Evolutionary conservation across 2,888 invertebrate species (phyloP).

Genomic region (Thereva nobilitata): DNA sequence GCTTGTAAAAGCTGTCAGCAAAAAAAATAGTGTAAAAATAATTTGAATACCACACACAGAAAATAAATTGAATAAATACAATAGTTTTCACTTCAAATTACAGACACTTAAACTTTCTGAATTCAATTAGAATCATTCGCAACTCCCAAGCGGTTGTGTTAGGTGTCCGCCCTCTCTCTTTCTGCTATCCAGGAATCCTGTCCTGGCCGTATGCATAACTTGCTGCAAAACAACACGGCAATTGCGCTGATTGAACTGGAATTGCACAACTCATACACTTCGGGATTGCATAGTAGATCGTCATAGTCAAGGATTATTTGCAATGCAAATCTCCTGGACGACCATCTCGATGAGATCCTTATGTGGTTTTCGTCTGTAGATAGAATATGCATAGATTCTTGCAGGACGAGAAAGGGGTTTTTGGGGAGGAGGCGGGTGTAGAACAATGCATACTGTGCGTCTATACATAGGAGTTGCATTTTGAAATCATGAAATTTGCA

Average conservation of each 20-base stretch:
- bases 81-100: neutral
- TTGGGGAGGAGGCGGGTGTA: neutral
- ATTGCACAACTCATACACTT: neutral
- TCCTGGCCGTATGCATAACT: neutral
- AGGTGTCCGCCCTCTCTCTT: too few relatives aligned
- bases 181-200: too few relatives aligned
- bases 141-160: neutral
- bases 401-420: too few relatives aligned
- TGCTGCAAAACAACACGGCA: slow-evolving; percentile 2
- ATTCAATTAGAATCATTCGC: slow-evolving; percentile 32
- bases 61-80: too few relatives aligned
- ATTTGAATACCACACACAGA: too few relatives aligned
- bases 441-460: slow-evolving; percentile 10
- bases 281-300: slow-evolving; percentile 17
- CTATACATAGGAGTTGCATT: slow-evolving; percentile 7
- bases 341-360: slow-evolving; percentile 31
- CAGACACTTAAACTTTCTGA: slow-evolving; percentile 16
- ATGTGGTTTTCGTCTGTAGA: neutral
- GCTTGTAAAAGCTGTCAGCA: too few relatives aligned
- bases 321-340: slow-evolving; percentile 30
- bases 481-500: slow-evolving; percentile 28
- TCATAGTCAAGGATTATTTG: slow-evolving; percentile 22
- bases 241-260: slow-evolving; percentile 24
- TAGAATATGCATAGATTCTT: too few relatives aligned
- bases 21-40: too few relatives aligned